These are phyloP conservation scores for Mesorhabditis belari DNA, from an alignment of 2,888 invertebrate genomes.

Conservation along the genomic window DNA sequence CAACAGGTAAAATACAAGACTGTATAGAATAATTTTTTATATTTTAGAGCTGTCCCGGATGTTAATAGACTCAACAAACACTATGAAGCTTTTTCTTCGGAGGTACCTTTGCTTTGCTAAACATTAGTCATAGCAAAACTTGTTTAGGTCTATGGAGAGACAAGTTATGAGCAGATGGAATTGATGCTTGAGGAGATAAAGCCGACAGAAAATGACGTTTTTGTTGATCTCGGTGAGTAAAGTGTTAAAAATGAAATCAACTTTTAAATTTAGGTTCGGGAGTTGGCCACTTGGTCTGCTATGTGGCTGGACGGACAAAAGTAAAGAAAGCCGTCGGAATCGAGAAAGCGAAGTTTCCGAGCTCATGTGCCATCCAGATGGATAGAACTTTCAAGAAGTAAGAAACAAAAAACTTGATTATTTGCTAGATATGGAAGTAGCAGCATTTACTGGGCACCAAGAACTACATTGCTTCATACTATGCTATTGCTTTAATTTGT, in stretches of 20 bases:
- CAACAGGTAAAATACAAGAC: background rate
- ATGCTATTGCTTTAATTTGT: slow-evolving; percentile 57
- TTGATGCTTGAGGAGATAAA: slow-evolving; percentile 96
- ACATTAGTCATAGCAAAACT: background rate
- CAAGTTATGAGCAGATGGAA: slow-evolving; percentile 90
- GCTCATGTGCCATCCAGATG: slow-evolving; percentile 76
- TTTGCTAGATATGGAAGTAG: background rate
- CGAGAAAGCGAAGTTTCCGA: slow-evolving; percentile 93
- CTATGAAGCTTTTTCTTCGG: slow-evolving; percentile 90
- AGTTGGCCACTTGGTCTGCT: slow-evolving; percentile 94
- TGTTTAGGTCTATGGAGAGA: slow-evolving; percentile 83
- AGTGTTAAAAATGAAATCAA: background rate
- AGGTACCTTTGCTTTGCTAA: no score
- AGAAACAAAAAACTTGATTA: no score
- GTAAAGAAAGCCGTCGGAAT: slow-evolving; percentile 86
- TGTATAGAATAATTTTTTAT: background rate
- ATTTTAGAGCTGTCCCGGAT: slow-evolving; percentile 76
- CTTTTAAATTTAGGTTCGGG: slow-evolving; percentile 65
- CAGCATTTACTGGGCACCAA: background rate
- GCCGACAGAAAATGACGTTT: slow-evolving; percentile 83
- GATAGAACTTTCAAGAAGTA: slow-evolving; percentile 37
- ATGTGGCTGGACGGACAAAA: slow-evolving; percentile 86
- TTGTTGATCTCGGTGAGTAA: slow-evolving; percentile 86
- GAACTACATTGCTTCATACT: slow-evolving; percentile 14
- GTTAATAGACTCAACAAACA: slow-evolving; percentile 96